Conservation (phyloP, 2,113 vertebrate species). For the Struthidea cinerea region DNA sequence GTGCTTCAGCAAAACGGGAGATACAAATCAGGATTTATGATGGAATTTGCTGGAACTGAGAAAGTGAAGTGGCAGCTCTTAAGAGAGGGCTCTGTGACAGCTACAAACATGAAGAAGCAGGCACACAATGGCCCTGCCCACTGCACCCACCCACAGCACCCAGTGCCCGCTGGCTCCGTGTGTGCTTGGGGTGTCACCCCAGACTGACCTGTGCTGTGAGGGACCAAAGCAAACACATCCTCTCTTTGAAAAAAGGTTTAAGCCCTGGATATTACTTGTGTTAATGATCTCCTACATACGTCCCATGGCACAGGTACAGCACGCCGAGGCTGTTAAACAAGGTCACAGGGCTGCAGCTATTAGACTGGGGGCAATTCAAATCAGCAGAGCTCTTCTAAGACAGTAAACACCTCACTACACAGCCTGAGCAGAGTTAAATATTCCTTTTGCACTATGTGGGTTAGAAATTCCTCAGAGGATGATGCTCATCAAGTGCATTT, state of each 20-base stretch:
- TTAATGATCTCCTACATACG: conserved; percentile 1
- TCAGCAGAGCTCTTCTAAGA: background rate
- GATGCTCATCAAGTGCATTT: background rate
- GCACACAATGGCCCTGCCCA: background rate
- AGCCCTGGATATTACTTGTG: background rate
- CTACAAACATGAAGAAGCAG: accelerated
- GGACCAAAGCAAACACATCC: conserved; percentile 5
- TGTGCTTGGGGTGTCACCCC: background rate
- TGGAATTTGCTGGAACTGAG: background rate
- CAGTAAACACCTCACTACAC: background rate
- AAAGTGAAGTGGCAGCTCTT: background rate
- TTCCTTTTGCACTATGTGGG: background rate
- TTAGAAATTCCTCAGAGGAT: conserved; percentile 1
- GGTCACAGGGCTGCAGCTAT: background rate
- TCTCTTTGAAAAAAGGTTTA: background rate
- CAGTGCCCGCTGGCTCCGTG: background rate
- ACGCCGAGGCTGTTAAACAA: background rate
- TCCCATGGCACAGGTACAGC: background rate
- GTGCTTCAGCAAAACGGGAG: background rate
- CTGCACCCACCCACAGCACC: accelerated
- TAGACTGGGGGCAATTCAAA: background rate
- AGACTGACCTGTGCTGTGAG: background rate
- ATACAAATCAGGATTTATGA: background rate
- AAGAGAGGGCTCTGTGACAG: background rate
- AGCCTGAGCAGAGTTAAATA: background rate